Evolutionary conservation across 2,113 vertebrate genomes (phyloP), one percentile per base, ranked within the genome.

Genomic region (Ceuthmochares aereus): DNA sequence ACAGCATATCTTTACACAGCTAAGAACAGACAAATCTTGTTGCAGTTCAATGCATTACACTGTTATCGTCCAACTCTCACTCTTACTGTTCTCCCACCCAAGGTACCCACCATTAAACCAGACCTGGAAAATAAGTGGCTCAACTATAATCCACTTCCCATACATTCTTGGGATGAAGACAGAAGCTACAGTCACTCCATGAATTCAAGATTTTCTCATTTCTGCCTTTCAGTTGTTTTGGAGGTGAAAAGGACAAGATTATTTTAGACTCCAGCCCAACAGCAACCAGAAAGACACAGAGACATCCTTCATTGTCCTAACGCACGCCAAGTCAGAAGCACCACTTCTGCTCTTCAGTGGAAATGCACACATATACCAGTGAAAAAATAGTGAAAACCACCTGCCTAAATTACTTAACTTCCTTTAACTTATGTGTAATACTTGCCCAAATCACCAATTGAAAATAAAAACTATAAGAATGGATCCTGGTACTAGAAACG

Each of bases 361-460:
- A 90, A 90, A 70, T 8, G 9, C 27, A 58, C 27, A 52, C 2
- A 16, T 6, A 27, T 2, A 32, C 17, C 14, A 64, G 10, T 47
- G n/a, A 51, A 84, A 90, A 56, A 63, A 6, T 6, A 59, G 12
- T 14, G 18, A 67, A 81, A 75, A 5, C 6, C 12, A 40, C 2
- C 32, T 49, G 17, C 12, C 37, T 67, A 16, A 27, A 20, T 66
- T 32, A 77, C 8, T 69, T 63, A 62, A 3, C 12, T 42, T 62
- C 52, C 58, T 82, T 56, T 12, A 43, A 13, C 23, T 51, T 37
- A 6, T 9, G 18, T 5, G 3, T 6, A 45, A 8, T 19, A 36
- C 25, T 72, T 47, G 45, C 8, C 14, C 47, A 83, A 43, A 52
- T 19, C 25, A 43, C 2, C 16, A 17, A 0, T 0, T 26, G 19